Evolutionary conservation across 2,113 vertebrate species (phyloP), one percentile per base, ranked within the genome.

Genomic region (Pionites leucogaster): DNA sequence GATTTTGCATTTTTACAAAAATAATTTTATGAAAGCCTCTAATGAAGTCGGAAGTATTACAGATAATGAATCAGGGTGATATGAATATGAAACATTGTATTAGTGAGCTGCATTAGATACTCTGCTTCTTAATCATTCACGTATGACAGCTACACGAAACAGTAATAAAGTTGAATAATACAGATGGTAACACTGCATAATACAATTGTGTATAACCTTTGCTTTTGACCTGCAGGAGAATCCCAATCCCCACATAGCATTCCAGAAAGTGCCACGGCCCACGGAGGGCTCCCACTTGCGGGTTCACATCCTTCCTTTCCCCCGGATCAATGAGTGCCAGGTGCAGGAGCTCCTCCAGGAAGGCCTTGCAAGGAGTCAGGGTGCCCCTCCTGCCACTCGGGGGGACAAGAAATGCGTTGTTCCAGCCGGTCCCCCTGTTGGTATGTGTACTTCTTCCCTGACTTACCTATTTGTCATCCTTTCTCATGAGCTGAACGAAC

Each of bases 241-340:
- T 83, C 99, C 99, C 82, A 99, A 99, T 91, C 99, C 99, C 67
- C 99, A 99, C 97, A 99, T 99, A 98, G 99, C 99, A 17, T 99
- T 99, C 97, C 99, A 99, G 98, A 99, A 99, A 97, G 99, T 99
- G 93, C 99, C 99, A 7, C 98, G 99, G 47, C 99, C 99, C 9
- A 99, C 99, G 0, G 99, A 99, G 97, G 99, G 99, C 63, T 99
- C 99, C n/a, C 99, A 99, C 96, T 86, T 99, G 94, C 98, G 99
- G 7, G 99, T 99, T 64, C 99, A 99, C 94, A 97, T 99, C 92
- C 98, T 99, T 75, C 99, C 99, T 44, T 99, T 99, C 60, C 99
- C 99, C 11, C 89, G 95, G 47, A 98, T 99, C 95, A 98, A 99
- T 53, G 99, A 99, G 55, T 94, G 97, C 50, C 98, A 97, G 27